phyloP scores from a whole-genome alignment of 2,888 invertebrate species.

The Rhagophthalmus giganteus region DNA sequence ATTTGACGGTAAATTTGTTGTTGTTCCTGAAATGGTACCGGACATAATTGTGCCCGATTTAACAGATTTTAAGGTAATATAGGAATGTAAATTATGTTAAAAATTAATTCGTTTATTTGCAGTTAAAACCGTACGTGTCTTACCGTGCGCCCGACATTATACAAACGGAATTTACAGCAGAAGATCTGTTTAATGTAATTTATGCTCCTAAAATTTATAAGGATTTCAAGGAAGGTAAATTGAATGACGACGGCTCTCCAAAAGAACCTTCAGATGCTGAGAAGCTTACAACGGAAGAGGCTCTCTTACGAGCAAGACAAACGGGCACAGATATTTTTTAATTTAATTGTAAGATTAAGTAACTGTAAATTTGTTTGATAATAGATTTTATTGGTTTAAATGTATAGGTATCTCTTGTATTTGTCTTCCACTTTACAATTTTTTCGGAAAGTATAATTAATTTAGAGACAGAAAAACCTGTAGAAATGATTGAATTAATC shows the following conservation, averaged over 20 bases:
- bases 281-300: slow-evolving; percentile 71
- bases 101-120: slow-evolving; percentile 40
- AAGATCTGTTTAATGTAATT: slow-evolving; percentile 79
- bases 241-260: slow-evolving; percentile 70
- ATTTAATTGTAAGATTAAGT: no score
- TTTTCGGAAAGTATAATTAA: no score
- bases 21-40: slow-evolving; percentile 86
- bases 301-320: slow-evolving; percentile 67
- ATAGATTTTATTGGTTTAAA: no score
- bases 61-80: slow-evolving; percentile 66
- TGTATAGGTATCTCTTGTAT: no score
- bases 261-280: slow-evolving; percentile 74
- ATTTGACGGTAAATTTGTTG: slow-evolving; percentile 61
- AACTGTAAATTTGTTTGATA: no score
- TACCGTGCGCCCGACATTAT: slow-evolving; percentile 76
- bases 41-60: slow-evolving; percentile 92
- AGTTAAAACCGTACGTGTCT: slow-evolving; percentile 92
- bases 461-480: no score
- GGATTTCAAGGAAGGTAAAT: slow-evolving; percentile 72
- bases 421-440: no score
- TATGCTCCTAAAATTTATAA: slow-evolving; percentile 78
- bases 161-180: slow-evolving; percentile 80
- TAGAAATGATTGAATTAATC: no score
- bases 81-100: slow-evolving; percentile 1
- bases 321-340: slow-evolving; percentile 83